Percentiles rank a stretch among this genome's conserved stretches.
Evolutionary conservation across 2,888 invertebrate species (phyloP).

Genomic region (Disparrhopalites patrizii): DNA sequence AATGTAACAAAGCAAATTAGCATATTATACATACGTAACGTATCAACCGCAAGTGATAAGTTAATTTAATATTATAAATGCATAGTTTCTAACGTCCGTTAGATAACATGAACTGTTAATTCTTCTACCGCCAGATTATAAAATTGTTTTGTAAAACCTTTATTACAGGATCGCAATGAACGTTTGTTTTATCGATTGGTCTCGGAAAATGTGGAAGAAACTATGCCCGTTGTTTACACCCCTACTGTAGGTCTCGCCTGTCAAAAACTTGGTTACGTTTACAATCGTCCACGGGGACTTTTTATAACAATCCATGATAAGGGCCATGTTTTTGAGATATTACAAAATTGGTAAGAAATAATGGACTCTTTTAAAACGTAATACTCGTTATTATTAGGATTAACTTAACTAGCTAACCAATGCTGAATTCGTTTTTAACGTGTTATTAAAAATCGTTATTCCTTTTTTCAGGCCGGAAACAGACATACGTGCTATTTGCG

Average conservation of each 20-base stretch:
- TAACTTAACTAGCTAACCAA: not conserved
- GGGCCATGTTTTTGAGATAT: slow-evolving; percentile 87
- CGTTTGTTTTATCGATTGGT: slow-evolving; percentile 89
- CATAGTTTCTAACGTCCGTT: no score
- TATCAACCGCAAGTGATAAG: no score
- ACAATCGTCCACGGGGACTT: slow-evolving; percentile 80
- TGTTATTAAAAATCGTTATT: no score
- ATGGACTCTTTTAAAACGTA: no score
- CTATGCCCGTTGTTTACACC: slow-evolving; percentile 94
- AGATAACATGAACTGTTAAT: no score
- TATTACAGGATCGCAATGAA: slow-evolving; percentile 83
- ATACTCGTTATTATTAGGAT: no score
- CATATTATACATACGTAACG: no score
- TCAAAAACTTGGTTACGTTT: slow-evolving; percentile 92
- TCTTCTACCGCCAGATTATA: no score
- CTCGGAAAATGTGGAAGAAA: slow-evolving; percentile 76
- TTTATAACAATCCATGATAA: slow-evolving; percentile 95
- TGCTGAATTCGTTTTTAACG: not conserved
- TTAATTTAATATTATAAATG: no score
- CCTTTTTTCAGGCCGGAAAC: slow-evolving; percentile 67
- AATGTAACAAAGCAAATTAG: no score
- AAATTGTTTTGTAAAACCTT: no score
- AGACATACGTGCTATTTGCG: slow-evolving; percentile 83
- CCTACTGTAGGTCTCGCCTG: slow-evolving; percentile 97
- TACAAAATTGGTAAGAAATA: slow-evolving; percentile 88